Evolutionary conservation across 1,140 invertebrate genomes (phyloP), one percentile per base, ranked within the genome.

Genomic region (Lepidostoma basale): DNA sequence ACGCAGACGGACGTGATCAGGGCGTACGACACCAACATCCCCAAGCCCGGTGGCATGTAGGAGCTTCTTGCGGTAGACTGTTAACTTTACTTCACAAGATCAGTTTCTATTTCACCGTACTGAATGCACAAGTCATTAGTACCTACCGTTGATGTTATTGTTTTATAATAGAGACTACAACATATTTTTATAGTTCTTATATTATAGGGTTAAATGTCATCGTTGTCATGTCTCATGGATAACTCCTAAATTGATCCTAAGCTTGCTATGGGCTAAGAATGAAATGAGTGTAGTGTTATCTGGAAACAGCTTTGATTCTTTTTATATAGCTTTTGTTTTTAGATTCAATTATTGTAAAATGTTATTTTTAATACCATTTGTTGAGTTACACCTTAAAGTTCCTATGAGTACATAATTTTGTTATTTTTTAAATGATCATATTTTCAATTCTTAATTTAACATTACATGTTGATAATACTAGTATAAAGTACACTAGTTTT

Each of bases 1-100:
- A 89, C 92, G 20, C 95, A 98, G 83, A 93, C 94, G 47, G 92
- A 94, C 74, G 88, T 97, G 73, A 96, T 98, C 77, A 88, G 95
- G 77, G 91, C 92, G 23, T 97, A 97, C 88, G 92, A 97, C 83
- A 96, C 94, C 67, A 94, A 92, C 78, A 86, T 90, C 78, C 92
- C 92, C 75, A 91, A 93, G 81, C 89, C 90, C 63, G 88, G 86
- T 75, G 91, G 89, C 76, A 89, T 89, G 85, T 91, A 83, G 81
- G 67, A 68, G 56, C 64, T 44, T 67, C 39, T 47, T 73, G 71
- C 71, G 67, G 71, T 73, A 69, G 67, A 73, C 63, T 66, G 63
- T 66, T 66, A 56, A 66, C 33, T 56, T 66, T 14, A 36, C 63
- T 20, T 20, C 44, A 30, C 36, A 44, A 23, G 62, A 64, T 18